phyloP scores from a whole-genome alignment of 2,888 invertebrate species.

The Drosophila infuscata region DNA sequence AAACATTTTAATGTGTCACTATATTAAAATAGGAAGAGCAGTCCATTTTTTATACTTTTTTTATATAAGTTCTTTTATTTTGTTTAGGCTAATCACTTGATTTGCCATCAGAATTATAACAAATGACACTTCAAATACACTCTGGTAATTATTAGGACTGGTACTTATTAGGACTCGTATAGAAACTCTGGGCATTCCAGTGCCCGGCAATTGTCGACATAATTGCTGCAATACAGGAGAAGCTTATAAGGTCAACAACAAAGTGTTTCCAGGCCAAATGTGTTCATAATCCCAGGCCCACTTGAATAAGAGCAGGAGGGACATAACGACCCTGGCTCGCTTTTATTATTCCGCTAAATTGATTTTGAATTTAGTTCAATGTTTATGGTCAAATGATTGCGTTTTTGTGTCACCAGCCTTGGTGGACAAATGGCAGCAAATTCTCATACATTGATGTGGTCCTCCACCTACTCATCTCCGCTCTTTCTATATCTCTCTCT shows the following conservation, averaged over 20 bases:
- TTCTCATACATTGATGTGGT: slow-evolving; percentile 17
- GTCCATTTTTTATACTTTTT: background rate
- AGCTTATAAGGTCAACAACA: slow-evolving; percentile 29
- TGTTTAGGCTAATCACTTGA: background rate
- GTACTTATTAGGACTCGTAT: background rate
- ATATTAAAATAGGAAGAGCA: background rate
- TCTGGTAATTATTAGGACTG: background rate
- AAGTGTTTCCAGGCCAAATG: slow-evolving; percentile 2
- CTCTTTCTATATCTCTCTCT: slow-evolving; percentile 1
- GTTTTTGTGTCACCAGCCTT: slow-evolving; percentile 73
- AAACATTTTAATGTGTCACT: too few relatives aligned
- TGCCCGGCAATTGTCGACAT: slow-evolving; percentile 54
- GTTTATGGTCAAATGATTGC: slow-evolving; percentile 82
- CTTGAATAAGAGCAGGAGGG: background rate
- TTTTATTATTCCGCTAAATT: slow-evolving; percentile 82
- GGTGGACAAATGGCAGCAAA: slow-evolving; percentile 42
- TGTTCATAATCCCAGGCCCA: slow-evolving; percentile 7
- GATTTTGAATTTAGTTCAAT: slow-evolving; percentile 82
- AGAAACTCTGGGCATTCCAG: slow-evolving; percentile 14
- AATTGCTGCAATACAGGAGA: slow-evolving; percentile 47
- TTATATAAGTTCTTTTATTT: background rate
- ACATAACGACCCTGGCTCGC: slow-evolving; percentile 52
- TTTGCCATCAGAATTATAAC: background rate
- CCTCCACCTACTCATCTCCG: background rate
- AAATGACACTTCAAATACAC: background rate